Evolutionary conservation across 2,888 invertebrate genomes (phyloP).

Genomic region (Disparrhopalites patrizii): DNA sequence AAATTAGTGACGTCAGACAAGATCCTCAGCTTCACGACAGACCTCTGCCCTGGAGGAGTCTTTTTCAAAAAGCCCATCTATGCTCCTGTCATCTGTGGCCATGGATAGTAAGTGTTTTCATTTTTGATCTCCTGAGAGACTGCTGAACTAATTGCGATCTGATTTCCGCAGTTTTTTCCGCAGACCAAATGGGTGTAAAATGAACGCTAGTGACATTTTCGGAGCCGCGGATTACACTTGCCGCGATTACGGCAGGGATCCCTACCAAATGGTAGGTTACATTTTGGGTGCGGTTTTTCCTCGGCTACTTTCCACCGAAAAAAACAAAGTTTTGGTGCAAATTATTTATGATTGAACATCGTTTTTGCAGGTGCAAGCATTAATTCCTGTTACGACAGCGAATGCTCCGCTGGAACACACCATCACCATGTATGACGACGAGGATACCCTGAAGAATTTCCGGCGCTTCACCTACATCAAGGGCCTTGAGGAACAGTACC

Average conservation of each 20-base stretch:
- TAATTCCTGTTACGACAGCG: conserved; percentile 5
- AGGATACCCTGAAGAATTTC: conserved; percentile 6
- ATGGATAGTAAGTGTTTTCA: conserved; percentile 4
- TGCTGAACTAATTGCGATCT: too few species aligned
- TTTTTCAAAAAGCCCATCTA: background rate
- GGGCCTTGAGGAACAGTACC: background rate
- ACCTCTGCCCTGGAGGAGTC: background rate
- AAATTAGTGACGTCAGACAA: background rate
- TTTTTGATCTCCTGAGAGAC: too few species aligned
- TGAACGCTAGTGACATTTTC: too few species aligned
- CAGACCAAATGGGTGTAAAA: too few species aligned
- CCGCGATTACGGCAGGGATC: too few species aligned
- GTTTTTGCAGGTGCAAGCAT: conserved; percentile 20
- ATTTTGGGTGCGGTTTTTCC: too few species aligned
- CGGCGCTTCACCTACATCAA: conserved; percentile 16
- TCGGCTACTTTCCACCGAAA: too few species aligned
- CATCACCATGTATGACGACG: conserved; percentile 13
- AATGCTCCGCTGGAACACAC: conserved; percentile 10
- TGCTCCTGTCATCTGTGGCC: background rate
- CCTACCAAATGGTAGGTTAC: too few species aligned
- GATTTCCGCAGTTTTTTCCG: too few species aligned
- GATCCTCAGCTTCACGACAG: background rate
- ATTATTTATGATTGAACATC: too few species aligned
- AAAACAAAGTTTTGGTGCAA: too few species aligned
- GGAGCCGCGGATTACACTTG: too few species aligned